Base-by-base conservation (phyloP, 2,888 invertebrate species). In the Volucella inanis region DNA sequence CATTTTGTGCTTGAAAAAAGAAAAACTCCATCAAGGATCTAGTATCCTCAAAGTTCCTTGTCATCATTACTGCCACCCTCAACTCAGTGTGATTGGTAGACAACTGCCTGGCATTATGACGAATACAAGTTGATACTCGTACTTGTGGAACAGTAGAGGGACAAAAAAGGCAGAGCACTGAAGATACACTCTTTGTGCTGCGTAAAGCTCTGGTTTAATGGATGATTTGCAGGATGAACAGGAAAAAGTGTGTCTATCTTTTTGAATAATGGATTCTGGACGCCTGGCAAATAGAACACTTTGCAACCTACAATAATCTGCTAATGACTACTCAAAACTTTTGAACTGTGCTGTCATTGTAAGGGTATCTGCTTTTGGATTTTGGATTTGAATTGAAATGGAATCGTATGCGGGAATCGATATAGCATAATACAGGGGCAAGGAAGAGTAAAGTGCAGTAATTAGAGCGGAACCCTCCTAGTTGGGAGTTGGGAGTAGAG, bases 401-500 rank as follows among this genome's bases (percentile, higher is more conserved):
- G 49, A 41, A 41, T 54, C 12, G 47, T 6, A 31, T 39, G n/a
- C 38, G 39, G 8, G 10, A 64, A 74, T 64, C 74, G 74, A 74
- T 64, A 14, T 54, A 45, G 54, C 11, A 4, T 0, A 22, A 22
- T 18, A 11, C 22, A 10, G 38, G 8, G 41, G n/a, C 43, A 14
- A 43, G 54, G 57, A 64, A n/a, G 43, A 12, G 31, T 65, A 70
- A 70, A 50, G 52, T 65, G 65, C 55, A 65, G 70, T 64, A 71
- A 81, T 81, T 71, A 81, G 59, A 81, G 76, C 18, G 10, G 65
- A 81, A 76, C 70, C 70, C 57, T n/a, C 10, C 8, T n/a, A 9
- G 55, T 38, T 57, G 41, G 55, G 38, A 8, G 18, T 11, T 31
- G 18, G 18, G 18, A 22, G 18, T 22, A 2, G 18, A 3, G 18